Conservation (phyloP, 2,113 vertebrate genomes). For the Vombatus ursinus region DNA sequence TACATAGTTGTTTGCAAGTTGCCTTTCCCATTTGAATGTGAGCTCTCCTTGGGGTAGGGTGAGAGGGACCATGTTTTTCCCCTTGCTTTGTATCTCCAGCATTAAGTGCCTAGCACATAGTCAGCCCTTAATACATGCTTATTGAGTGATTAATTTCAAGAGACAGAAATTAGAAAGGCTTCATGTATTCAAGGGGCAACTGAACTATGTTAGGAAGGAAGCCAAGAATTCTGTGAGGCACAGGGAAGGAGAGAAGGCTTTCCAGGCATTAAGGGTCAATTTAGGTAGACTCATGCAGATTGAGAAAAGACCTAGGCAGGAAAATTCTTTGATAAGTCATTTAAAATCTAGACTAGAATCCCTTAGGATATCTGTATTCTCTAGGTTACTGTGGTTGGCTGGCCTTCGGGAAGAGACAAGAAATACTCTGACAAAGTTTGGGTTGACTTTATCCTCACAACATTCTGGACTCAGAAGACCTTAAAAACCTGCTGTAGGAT, state of each 20-base stretch:
- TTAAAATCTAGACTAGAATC: background rate
- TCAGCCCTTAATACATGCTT: background rate
- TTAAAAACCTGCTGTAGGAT: constrained; percentile 1
- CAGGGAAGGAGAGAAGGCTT: background rate
- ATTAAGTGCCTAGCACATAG: background rate
- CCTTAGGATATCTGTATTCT: background rate
- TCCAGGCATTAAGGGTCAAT: background rate
- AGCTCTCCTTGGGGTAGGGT: background rate
- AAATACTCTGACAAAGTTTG: background rate
- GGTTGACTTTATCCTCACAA: background rate
- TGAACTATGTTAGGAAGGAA: background rate
- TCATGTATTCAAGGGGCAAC: background rate
- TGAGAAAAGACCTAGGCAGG: background rate
- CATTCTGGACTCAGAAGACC: constrained; percentile 32
- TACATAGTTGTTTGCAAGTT: background rate
- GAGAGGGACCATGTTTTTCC: background rate
- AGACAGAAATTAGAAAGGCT: background rate
- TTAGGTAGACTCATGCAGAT: background rate
- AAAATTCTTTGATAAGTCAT: background rate
- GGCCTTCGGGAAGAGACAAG: background rate
- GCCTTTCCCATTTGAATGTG: background rate
- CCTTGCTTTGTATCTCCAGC: background rate
- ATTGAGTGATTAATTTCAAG: background rate
- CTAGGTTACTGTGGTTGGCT: background rate
- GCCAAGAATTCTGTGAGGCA: background rate